Evolutionary conservation across 2,113 vertebrate species (phyloP).

Genomic region (Erythrocercus mccallii): DNA sequence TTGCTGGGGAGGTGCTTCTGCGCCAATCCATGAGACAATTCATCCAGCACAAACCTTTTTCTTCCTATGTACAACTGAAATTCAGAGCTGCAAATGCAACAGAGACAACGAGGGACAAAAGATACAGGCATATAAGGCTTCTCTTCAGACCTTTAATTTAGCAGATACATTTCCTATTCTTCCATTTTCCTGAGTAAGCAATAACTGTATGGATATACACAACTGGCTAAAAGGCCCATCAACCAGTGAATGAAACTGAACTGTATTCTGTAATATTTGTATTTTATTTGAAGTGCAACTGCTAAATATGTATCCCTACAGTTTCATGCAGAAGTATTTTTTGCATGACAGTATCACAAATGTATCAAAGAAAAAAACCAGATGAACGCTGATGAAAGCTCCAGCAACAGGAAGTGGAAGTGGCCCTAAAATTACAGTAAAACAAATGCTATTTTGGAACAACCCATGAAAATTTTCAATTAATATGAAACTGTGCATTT

Average conservation of each 20-base stretch:
- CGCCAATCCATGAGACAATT: neutral
- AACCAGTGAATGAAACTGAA: neutral
- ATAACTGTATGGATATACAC: neutral
- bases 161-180: neutral
- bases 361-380: neutral
- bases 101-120: neutral
- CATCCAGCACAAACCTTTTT: neutral
- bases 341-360: neutral
- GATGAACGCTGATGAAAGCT: neutral
- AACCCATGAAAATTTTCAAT: neutral
- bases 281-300: neutral
- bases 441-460: neutral
- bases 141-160: neutral
- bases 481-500: neutral
- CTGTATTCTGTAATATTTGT: neutral
- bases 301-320: neutral
- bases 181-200: neutral
- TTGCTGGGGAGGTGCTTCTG: neutral
- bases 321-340: neutral
- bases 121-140: neutral
- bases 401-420: neutral
- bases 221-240: neutral
- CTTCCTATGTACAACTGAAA: neutral
- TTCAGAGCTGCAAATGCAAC: neutral
- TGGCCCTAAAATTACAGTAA: neutral